Evolutionary conservation across 64 coral and sea anemone genomes (phyloP).

Genomic region (Catalaphyllia jardinei): DNA sequence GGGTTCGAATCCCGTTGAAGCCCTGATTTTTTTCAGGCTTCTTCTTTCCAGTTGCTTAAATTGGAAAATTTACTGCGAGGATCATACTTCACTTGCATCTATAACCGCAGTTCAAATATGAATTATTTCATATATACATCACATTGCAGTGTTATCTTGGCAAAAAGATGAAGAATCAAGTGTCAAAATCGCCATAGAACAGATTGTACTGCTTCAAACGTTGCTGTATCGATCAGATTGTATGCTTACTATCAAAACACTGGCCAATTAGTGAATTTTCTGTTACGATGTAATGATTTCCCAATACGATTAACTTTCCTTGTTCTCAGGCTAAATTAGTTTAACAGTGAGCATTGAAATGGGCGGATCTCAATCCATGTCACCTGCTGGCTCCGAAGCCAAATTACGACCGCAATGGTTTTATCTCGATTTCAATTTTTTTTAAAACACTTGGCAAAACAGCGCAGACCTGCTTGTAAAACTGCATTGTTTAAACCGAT

Average conservation of each 20-base stretch:
- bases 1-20: too few species aligned
- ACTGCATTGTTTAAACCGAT: neutral
- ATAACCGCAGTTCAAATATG: too few species aligned
- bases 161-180: neutral
- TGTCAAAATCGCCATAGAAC: neutral
- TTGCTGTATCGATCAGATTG: neutral
- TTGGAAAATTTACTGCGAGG: too few species aligned
- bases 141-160: neutral
- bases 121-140: too few species aligned
- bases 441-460: neutral
- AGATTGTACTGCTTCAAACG: neutral
- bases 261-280: constrained; percentile 29
- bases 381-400: neutral
- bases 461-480: neutral
- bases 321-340: constrained; percentile 31
- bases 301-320: constrained; percentile 29
- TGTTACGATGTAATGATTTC: constrained; percentile 27
- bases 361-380: neutral
- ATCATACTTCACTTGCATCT: too few species aligned
- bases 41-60: too few species aligned
- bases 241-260: neutral
- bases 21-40: too few species aligned
- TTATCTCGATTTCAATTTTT: neutral
- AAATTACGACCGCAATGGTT: constrained; percentile 1
- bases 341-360: constrained; percentile 7